These are phyloP conservation scores for Nesospiza acunhae DNA, from an alignment of 2,113 vertebrate species.

Conservation along the genomic window DNA sequence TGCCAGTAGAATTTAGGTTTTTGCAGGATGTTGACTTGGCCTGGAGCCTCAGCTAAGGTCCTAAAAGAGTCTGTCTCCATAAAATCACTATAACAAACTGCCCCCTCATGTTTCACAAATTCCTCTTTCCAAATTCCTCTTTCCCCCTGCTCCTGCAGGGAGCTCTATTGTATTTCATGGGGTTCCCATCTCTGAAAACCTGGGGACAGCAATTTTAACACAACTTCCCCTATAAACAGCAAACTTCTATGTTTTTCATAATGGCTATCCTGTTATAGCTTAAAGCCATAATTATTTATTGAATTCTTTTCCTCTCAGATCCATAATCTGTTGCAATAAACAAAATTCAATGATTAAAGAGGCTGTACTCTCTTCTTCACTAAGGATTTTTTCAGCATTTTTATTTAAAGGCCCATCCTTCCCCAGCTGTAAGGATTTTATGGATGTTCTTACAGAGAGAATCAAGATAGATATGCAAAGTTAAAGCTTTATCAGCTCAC, in stretches of 20 bases:
- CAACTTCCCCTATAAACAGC: neutral
- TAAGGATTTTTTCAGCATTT: neutral
- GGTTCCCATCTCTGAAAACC: neutral
- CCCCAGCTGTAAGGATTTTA: conserved; percentile 22
- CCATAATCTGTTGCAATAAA: neutral
- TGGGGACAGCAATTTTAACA: neutral
- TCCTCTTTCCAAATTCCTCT: neutral
- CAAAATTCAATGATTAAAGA: neutral
- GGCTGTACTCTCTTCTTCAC: neutral
- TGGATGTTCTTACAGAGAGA: neutral
- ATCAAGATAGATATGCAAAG: neutral
- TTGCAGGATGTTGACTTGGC: neutral
- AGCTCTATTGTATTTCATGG: neutral
- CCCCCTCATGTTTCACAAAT: neutral
- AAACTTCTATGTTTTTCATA: neutral
- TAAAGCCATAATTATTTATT: neutral
- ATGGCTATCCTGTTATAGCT: neutral
- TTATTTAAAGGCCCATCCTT: conserved; percentile 26
- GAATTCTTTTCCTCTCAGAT: neutral
- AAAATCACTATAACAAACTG: neutral
- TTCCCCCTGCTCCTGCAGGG: neutral
- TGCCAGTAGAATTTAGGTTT: neutral
- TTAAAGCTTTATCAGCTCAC: conserved; percentile 24
- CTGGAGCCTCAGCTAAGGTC: neutral
- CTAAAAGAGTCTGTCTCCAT: neutral